phyloP scores from a whole-genome alignment of 2,797 vertebrate genomes.

The Denticeps clupeoides region DNA sequence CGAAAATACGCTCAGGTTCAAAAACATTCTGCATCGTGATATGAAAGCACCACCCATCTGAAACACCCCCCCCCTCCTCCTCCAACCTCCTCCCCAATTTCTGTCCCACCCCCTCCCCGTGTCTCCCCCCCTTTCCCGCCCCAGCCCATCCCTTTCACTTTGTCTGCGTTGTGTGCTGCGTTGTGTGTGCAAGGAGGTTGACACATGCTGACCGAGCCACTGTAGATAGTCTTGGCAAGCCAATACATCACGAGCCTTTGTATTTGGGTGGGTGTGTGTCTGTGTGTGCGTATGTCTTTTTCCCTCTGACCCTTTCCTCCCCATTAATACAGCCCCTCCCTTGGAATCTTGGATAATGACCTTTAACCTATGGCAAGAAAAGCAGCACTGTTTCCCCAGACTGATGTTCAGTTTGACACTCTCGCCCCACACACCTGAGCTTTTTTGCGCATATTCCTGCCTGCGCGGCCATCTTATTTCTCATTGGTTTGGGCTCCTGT shows the following conservation, averaged over 20 bases:
- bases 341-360: slow-evolving; percentile 42
- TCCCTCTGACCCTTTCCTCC: slow-evolving; percentile 26
- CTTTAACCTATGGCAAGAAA: slow-evolving; percentile 62
- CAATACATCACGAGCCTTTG: slow-evolving; percentile 33
- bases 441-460: slow-evolving; percentile 49
- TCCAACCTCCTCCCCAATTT: slow-evolving; percentile 9
- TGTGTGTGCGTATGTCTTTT: slow-evolving; percentile 30
- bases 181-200: slow-evolving; percentile 27
- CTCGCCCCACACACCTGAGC: slow-evolving; percentile 34
- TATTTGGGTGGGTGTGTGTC: slow-evolving; percentile 29
- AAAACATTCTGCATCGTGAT: slow-evolving; percentile 69
- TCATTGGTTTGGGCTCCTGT: too few relatives aligned
- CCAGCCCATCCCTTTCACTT: slow-evolving; percentile 2
- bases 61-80: slow-evolving; percentile 11
- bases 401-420: slow-evolving; percentile 42
- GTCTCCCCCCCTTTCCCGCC: slow-evolving; percentile 27
- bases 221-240: slow-evolving; percentile 33
- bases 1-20: slow-evolving; percentile 69
- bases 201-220: slow-evolving; percentile 28
- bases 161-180: slow-evolving; percentile 20
- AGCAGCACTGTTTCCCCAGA: slow-evolving; percentile 57
- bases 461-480: slow-evolving; percentile 19
- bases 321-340: slow-evolving; percentile 49
- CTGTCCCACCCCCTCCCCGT: not conserved
- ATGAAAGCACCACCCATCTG: slow-evolving; percentile 48